Evolutionary conservation across 2,113 vertebrate species (phyloP).

Genomic region (Odontophorus gujanensis): DNA sequence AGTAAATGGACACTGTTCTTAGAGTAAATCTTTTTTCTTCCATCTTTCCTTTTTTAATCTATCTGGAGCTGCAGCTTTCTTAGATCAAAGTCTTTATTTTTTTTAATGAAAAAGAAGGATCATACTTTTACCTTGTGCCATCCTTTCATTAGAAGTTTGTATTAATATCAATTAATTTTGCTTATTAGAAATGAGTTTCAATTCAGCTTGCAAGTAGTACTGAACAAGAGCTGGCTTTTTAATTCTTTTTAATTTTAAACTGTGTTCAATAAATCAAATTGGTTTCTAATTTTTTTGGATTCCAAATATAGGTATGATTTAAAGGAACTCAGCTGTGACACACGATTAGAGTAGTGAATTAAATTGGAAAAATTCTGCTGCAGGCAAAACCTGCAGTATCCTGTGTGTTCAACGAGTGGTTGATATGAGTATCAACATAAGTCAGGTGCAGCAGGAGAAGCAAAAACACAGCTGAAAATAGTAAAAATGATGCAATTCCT

Average conservation of each 20-base stretch:
- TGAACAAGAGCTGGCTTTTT: not conserved
- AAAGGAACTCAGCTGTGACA: constrained; percentile 46
- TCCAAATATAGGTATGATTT: constrained; percentile 11
- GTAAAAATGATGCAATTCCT: not conserved
- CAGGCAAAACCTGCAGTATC: constrained; percentile 10
- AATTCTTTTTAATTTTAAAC: not conserved
- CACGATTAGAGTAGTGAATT: constrained; percentile 54
- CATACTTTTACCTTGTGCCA: not conserved
- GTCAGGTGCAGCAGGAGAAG: not conserved
- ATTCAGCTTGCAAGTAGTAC: not conserved
- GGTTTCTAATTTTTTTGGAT: not conserved
- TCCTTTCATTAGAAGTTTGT: not conserved
- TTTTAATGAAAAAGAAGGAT: not conserved
- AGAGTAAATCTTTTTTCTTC: not conserved
- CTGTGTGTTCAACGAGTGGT: not conserved
- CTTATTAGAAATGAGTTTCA: not conserved
- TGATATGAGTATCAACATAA: constrained; percentile 12
- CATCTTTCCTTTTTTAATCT: not conserved
- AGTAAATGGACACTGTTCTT: not conserved
- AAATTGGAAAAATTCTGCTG: constrained; percentile 53
- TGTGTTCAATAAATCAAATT: not conserved
- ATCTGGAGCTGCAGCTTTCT: not conserved
- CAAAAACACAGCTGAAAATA: not conserved
- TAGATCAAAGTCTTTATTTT: not conserved
- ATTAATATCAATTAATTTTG: not conserved